These are phyloP conservation scores for Apaloderma vittatum DNA, from an alignment of 2,113 vertebrate genomes.

Conservation along the genomic window DNA sequence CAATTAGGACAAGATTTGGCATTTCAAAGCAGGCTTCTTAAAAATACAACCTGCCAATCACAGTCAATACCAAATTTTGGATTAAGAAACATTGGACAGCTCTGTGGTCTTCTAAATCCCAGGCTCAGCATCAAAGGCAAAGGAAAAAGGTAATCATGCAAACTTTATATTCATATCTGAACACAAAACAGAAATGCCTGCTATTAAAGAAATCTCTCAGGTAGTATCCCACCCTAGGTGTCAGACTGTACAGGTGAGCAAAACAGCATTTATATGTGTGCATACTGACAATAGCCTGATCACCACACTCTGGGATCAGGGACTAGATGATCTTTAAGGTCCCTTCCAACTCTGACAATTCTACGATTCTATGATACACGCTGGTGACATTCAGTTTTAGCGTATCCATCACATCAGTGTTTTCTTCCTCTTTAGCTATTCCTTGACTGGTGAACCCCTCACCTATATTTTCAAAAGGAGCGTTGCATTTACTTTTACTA, in stretches of 20 bases:
- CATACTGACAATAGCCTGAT: background rate
- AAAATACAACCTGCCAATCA: constrained; percentile 6
- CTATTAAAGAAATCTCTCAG: background rate
- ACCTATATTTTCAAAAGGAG: background rate
- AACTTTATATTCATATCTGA: background rate
- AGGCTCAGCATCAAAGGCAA: constrained; percentile 26
- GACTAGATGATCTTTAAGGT: no score
- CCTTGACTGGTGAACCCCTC: background rate
- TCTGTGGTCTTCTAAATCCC: constrained; percentile 35
- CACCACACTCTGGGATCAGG: background rate
- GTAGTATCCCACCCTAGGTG: background rate
- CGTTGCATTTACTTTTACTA: background rate
- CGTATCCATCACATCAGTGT: fast-evolving
- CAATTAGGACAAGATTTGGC: background rate
- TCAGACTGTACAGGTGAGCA: background rate
- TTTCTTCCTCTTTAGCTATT: background rate
- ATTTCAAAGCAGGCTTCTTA: constrained; percentile 23
- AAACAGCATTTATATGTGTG: background rate
- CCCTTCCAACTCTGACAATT: no score
- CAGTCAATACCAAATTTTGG: background rate
- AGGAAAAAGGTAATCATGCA: background rate
- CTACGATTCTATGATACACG: background rate
- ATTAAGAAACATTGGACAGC: constrained; percentile 31
- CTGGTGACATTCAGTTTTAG: background rate
- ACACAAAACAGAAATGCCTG: constrained; percentile 20